Conservation (phyloP, 1,140 invertebrate species). For the Cherax quadricarinatus region DNA sequence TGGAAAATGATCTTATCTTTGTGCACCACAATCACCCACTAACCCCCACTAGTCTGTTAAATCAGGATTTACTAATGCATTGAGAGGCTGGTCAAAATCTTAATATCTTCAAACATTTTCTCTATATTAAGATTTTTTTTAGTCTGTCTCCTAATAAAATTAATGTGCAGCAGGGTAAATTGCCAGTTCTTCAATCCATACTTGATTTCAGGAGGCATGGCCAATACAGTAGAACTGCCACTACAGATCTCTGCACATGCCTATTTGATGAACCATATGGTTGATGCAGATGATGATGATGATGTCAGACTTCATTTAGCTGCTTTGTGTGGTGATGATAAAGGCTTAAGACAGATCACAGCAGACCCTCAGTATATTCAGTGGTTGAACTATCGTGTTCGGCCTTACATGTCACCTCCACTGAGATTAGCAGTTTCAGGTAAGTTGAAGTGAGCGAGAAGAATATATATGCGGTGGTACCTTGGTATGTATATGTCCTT, state of each 20-base stretch:
- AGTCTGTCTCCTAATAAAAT: too few species aligned
- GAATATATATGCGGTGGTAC: too few species aligned
- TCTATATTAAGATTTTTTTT: too few species aligned
- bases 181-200: neutral
- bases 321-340: slow-evolving; percentile 60
- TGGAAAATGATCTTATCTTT: too few species aligned
- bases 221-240: slow-evolving; percentile 24
- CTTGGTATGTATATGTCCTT: too few species aligned
- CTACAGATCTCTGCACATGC: slow-evolving; percentile 44
- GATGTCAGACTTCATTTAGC: slow-evolving; percentile 68
- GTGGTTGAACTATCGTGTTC: slow-evolving; percentile 62
- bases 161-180: too few species aligned
- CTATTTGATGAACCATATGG: slow-evolving; percentile 67
- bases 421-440: slow-evolving; percentile 74
- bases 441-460: slow-evolving; percentile 27
- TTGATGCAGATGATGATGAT: slow-evolving; percentile 69
- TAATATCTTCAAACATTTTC: too few species aligned
- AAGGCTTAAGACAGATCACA: slow-evolving; percentile 29
- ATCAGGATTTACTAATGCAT: too few species aligned
- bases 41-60: too few species aligned
- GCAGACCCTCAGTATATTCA: neutral
- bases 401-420: slow-evolving; percentile 72
- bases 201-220: slow-evolving; percentile 17
- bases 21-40: too few species aligned
- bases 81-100: too few species aligned